phyloP scores from a whole-genome alignment of 2,888 invertebrate species.

The Rotaria sp. region DNA sequence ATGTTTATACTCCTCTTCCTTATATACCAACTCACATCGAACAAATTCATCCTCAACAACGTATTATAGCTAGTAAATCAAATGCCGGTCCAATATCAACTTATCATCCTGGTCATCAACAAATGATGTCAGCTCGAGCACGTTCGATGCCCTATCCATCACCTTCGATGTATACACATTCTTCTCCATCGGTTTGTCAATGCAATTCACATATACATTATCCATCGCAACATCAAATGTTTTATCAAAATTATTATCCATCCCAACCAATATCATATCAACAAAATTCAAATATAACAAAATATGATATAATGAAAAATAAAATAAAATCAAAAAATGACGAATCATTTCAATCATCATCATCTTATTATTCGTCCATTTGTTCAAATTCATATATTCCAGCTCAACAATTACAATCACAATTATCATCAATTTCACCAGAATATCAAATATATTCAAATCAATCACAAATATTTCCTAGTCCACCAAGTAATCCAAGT shows the following conservation, averaged over 20 bases:
- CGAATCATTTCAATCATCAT: background rate
- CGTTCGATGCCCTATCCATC: background rate
- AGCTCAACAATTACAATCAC: background rate
- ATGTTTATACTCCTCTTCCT: background rate
- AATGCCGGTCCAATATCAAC: background rate
- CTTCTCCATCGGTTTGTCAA: background rate
- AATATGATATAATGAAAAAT: background rate
- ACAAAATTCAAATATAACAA: background rate
- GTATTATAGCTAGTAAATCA: background rate
- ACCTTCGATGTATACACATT: background rate
- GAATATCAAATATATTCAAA: background rate
- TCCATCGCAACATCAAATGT: background rate
- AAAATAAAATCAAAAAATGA: background rate
- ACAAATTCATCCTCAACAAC: background rate
- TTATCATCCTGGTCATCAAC: background rate
- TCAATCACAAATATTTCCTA: constrained; percentile 9
- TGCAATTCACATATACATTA: background rate
- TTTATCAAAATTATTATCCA: background rate
- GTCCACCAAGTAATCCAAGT: background rate
- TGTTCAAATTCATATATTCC: background rate
- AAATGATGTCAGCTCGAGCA: background rate
- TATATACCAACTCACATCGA: background rate
- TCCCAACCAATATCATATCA: background rate
- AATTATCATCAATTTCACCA: background rate
- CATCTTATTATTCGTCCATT: background rate